phyloP scores from a whole-genome alignment of 1,140 invertebrate genomes.

The Aphelenchoides fujianensis region DNA sequence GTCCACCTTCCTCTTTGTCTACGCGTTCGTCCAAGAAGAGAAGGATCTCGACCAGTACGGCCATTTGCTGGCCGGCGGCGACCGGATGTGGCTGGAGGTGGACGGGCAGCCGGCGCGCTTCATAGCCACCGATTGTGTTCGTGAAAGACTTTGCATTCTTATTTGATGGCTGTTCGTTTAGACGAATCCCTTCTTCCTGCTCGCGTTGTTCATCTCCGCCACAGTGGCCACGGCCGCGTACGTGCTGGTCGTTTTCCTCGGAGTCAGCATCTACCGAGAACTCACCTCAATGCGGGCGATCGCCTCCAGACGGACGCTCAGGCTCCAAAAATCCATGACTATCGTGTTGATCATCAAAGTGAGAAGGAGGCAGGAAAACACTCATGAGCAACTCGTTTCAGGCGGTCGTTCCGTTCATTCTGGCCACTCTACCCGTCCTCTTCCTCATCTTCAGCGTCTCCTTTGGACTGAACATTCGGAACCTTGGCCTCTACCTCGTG shows the following conservation, averaged over 20 bases:
- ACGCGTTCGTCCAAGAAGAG: not conserved
- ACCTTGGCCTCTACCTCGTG: not conserved
- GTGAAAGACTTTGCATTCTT: no score
- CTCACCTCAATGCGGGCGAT: not conserved
- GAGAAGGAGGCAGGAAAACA: no score
- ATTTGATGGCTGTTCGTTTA: no score
- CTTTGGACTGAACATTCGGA: not conserved
- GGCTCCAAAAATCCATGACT: not conserved
- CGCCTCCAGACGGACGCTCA: not conserved
- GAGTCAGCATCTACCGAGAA: not conserved
- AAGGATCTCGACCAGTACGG: not conserved
- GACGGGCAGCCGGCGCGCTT: not conserved
- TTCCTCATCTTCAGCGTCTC: not conserved
- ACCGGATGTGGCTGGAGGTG: not conserved
- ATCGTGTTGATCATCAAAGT: not conserved
- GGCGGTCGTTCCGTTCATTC: not conserved
- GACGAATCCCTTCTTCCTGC: not conserved
- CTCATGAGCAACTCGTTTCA: no score
- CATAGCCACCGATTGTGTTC: not conserved
- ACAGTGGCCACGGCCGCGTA: not conserved
- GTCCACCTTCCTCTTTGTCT: not conserved
- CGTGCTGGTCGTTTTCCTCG: not conserved
- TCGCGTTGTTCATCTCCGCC: not conserved
- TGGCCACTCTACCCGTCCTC: not conserved
- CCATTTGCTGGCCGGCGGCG: no score